A percentile compares a stretch with the other conserved stretches of the same genome.
These are phyloP conservation scores for Micropterix aruncella DNA, from an alignment of 2,888 invertebrate genomes.

Conservation along the genomic window DNA sequence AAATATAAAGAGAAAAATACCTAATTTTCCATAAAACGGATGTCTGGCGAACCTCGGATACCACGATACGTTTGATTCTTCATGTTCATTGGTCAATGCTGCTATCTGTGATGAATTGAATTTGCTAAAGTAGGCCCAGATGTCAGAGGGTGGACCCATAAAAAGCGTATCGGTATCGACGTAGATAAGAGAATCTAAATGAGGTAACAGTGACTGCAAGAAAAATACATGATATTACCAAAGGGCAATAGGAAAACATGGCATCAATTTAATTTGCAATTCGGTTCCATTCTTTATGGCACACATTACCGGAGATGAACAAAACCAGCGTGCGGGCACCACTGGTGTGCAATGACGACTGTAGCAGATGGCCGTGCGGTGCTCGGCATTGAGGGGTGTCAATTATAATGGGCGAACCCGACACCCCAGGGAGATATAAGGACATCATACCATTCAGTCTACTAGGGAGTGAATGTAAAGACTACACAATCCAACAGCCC, in stretches of 20 bases:
- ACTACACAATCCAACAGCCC: too few species aligned
- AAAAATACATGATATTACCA: constrained; percentile 8
- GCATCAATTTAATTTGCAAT: constrained; percentile 1
- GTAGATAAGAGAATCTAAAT: constrained; percentile 78
- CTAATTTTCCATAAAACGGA: constrained; percentile 80
- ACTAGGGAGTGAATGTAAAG: too few species aligned
- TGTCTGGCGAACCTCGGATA: constrained; percentile 92
- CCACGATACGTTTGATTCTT: constrained; percentile 89
- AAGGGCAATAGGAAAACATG: too few species aligned
- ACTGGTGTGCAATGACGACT: too few species aligned
- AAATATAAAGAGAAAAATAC: constrained; percentile 22
- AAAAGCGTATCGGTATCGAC: constrained; percentile 89
- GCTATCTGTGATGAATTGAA: constrained; percentile 83
- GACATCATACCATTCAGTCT: too few species aligned
- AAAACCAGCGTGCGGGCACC: neutral
- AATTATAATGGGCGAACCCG: too few species aligned
- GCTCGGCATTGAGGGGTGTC: too few species aligned
- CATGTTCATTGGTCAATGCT: constrained; percentile 78
- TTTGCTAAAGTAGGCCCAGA: constrained; percentile 69
- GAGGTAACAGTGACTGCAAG: constrained; percentile 57
- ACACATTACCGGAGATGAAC: neutral
- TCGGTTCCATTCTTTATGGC: neutral
- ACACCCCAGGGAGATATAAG: too few species aligned
- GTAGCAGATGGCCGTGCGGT: too few species aligned
- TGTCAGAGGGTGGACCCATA: constrained; percentile 62